Evolutionary conservation across 2,888 invertebrate species (phyloP), one percentile per base, ranked within the genome.

Genomic region (Xylota sylvarum): DNA sequence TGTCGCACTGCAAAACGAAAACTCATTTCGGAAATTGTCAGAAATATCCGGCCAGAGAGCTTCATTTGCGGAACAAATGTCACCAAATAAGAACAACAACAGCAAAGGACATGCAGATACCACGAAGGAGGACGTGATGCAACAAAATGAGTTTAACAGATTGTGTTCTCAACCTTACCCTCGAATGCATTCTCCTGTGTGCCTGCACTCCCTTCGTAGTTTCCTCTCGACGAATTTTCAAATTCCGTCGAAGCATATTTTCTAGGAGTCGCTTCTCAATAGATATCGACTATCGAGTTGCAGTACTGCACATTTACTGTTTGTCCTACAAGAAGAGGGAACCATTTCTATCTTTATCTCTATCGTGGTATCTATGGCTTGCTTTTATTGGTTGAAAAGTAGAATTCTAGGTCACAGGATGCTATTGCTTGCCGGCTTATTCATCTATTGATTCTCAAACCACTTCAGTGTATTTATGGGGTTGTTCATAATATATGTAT

Each of bases 21-120:
- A 52, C 52, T 67, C 40, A 67, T 55, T 67, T 55, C 52, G 52
- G 67, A 67, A 67, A 67, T 67, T 67, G 52, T 55, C 52, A 67
- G 37, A 67, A 52, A 52, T 67, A 55, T 55, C 67, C 67, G 52
- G 52, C 35, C 23, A 52, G 23, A 10, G 9, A 37, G 17, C 2
- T 40, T 40, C 7, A 9, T 60, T 40, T 40, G 10, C 12, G 10
- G 48, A n/a, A 48, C 48, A 64, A 64, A 64, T 64, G 64, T 64
- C 32, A 17, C 32, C 64, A 48, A 43, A 46, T 7, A 14, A 30
- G 12, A 30, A 12, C 43, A 23, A 9, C 27, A 48, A 9, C 1
- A 17, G 23, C 50, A 35, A 52, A 50, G 19, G 35, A 52, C 40
- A 52, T 60, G 23, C 58, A 58, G 58, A 58, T 58, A 35, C 35